These are phyloP conservation scores for Gonioctena quinquepunctata DNA, from an alignment of 1,140 invertebrate genomes.

Conservation along the genomic window DNA sequence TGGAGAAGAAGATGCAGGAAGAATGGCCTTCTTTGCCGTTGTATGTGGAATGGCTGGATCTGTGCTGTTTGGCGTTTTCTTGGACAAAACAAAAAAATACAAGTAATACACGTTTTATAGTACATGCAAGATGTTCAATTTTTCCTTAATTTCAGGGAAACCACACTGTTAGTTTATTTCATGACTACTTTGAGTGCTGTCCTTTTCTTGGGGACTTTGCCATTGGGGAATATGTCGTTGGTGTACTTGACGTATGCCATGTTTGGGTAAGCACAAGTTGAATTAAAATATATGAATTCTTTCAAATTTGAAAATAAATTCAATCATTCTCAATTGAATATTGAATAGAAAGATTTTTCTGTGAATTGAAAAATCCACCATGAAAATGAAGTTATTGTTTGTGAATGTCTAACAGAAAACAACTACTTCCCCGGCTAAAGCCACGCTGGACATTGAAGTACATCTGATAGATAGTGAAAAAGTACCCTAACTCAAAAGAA, in stretches of 20 bases:
- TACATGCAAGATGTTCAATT: not conserved
- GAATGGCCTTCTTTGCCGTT: conserved; percentile 72
- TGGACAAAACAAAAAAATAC: conserved; percentile 68
- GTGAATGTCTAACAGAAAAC: no score
- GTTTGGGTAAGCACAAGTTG: conserved; percentile 40
- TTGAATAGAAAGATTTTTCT: no score
- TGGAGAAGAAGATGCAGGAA: conserved; percentile 64
- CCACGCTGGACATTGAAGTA: no score
- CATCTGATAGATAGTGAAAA: no score
- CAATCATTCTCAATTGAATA: no score
- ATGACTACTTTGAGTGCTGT: conserved; percentile 20
- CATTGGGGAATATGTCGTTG: conserved; percentile 22
- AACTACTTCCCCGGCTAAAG: no score
- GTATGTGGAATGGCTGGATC: conserved; percentile 71
- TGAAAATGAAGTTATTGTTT: no score
- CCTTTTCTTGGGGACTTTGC: conserved; percentile 29
- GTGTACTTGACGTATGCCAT: conserved; percentile 30
- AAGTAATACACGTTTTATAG: conserved; percentile 23
- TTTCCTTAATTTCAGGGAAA: conserved; percentile 29
- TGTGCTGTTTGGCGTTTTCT: conserved; percentile 67
- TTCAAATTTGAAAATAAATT: no score
- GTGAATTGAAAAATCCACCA: no score
- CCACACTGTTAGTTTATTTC: conserved; percentile 27
- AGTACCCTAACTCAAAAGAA: no score
- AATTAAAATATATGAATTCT: no score